Percentiles rank a stretch among this genome's conserved stretches.
phyloP scores from a whole-genome alignment of 1,140 invertebrate species.

The Sycobia sp. region DNA sequence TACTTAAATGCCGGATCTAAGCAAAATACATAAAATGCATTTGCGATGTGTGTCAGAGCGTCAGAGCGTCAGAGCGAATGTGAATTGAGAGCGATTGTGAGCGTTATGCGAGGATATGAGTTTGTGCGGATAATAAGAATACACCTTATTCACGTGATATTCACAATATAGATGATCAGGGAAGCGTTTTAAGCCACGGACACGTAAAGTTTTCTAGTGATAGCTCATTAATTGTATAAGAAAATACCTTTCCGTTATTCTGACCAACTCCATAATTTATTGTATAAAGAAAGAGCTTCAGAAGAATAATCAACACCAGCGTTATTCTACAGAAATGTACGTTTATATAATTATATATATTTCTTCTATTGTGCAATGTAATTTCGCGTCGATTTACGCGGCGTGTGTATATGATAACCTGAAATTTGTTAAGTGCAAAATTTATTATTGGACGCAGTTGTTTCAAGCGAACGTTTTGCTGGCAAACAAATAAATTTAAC shows the following conservation, averaged over 20 bases:
- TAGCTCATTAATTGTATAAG: slow-evolving; percentile 22
- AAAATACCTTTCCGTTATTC: slow-evolving; percentile 13
- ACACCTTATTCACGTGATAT: slow-evolving; percentile 53
- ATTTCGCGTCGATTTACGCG: background rate
- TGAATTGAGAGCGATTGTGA: too few relatives aligned
- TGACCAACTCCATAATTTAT: slow-evolving; percentile 10
- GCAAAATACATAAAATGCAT: slow-evolving; percentile 21
- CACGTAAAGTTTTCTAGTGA: slow-evolving; percentile 24
- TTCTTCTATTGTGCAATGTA: slow-evolving; percentile 29
- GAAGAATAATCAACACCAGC: background rate
- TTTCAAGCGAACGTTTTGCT: slow-evolving; percentile 2
- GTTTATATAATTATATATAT: slow-evolving; percentile 16
- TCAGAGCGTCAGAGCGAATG: slow-evolving; percentile 32
- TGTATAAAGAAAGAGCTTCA: slow-evolving; percentile 4
- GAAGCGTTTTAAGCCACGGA: slow-evolving; percentile 43
- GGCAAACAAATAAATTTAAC: slow-evolving; percentile 5
- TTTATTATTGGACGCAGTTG: slow-evolving; percentile 10
- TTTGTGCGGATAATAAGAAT: too few relatives aligned
- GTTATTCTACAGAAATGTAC: slow-evolving; percentile 8
- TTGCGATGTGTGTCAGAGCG: slow-evolving; percentile 35
- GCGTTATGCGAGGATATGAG: background rate
- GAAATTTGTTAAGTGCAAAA: slow-evolving; percentile 4
- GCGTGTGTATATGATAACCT: background rate
- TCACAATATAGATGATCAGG: slow-evolving; percentile 56
- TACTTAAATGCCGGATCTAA: background rate